These are phyloP conservation scores for Drosophila nr. perissopoda DNA, from an alignment of 2,888 invertebrate genomes.

Conservation along the genomic window DNA sequence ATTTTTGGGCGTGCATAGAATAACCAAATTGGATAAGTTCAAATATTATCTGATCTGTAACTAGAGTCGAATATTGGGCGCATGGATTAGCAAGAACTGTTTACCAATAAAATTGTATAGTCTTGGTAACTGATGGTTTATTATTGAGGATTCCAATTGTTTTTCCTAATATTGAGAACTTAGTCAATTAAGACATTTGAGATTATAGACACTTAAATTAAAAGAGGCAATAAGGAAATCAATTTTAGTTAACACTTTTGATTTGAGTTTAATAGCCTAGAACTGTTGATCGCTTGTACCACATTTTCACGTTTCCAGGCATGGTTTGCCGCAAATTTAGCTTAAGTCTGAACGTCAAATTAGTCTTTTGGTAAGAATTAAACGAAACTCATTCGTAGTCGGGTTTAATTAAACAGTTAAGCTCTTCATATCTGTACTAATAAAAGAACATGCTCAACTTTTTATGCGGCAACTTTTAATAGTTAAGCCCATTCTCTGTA, in stretches of 20 bases:
- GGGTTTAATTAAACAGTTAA: slow-evolving; percentile 25
- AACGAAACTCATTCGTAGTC: slow-evolving; percentile 23
- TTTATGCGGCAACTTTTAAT: slow-evolving; percentile 53
- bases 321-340: slow-evolving; percentile 5
- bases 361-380: slow-evolving; percentile 1
- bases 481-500: slow-evolving; percentile 6
- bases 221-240: not conserved
- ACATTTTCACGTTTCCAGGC: not conserved
- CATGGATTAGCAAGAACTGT: not conserved
- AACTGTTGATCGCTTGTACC: not conserved
- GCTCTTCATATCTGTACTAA: slow-evolving; percentile 50
- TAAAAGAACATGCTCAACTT: slow-evolving; percentile 59
- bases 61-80: not conserved
- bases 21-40: slow-evolving; percentile 3
- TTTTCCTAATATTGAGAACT: not conserved
- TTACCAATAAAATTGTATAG: not conserved
- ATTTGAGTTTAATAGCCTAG: not conserved
- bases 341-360: slow-evolving; percentile 2
- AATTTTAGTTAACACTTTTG: not conserved
- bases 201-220: not conserved
- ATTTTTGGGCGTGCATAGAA: slow-evolving; percentile 3
- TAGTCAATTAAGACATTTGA: not conserved
- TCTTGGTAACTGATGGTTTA: not conserved
- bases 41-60: not conserved
- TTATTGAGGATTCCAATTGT: not conserved